Evolutionary conservation across 2,113 vertebrate species (phyloP).

Genomic region (Lucifuga dentata): DNA sequence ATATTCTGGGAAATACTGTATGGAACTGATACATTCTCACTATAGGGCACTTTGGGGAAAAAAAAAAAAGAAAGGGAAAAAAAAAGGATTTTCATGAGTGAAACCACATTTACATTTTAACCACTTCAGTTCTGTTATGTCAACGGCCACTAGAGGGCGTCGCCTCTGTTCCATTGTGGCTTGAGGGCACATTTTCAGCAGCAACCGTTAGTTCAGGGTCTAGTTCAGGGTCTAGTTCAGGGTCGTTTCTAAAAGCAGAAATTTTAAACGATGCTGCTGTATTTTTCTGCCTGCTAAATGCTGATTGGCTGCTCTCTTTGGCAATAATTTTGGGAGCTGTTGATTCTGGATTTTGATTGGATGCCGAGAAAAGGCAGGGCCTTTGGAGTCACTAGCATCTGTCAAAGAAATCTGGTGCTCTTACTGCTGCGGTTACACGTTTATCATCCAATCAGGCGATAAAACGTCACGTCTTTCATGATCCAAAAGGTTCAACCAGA

Average conservation of each 20-base stretch:
- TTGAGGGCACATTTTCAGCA: slow-evolving; percentile 1
- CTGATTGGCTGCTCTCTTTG: slow-evolving; percentile 14
- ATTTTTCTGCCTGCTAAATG: neutral
- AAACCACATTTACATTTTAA: slow-evolving; percentile 12
- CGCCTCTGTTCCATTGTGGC: slow-evolving; percentile 1
- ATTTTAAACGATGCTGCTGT: too few species aligned
- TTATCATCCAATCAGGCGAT: neutral
- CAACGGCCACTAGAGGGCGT: slow-evolving; percentile 42
- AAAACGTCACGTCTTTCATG: too few species aligned
- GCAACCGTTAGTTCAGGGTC: neutral
- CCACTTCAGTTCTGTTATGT: slow-evolving; percentile 41
- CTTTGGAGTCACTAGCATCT: too few species aligned
- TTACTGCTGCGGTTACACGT: slow-evolving; percentile 23
- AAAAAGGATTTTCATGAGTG: slow-evolving; percentile 5
- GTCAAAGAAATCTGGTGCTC: slow-evolving; percentile 11
- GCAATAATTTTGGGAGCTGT: slow-evolving; percentile 33
- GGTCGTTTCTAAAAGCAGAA: slow-evolving; percentile 22
- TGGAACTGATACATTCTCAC: slow-evolving; percentile 7
- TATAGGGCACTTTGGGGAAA: slow-evolving; percentile 57
- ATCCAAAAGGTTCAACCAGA: neutral
- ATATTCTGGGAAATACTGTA: neutral
- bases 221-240: too few species aligned
- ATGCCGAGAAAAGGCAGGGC: neutral
- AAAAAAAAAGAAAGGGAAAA: too few species aligned
- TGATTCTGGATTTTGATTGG: neutral